phyloP scores from a whole-genome alignment of 1,140 invertebrate genomes.

The Drosophila fuyamai region DNA sequence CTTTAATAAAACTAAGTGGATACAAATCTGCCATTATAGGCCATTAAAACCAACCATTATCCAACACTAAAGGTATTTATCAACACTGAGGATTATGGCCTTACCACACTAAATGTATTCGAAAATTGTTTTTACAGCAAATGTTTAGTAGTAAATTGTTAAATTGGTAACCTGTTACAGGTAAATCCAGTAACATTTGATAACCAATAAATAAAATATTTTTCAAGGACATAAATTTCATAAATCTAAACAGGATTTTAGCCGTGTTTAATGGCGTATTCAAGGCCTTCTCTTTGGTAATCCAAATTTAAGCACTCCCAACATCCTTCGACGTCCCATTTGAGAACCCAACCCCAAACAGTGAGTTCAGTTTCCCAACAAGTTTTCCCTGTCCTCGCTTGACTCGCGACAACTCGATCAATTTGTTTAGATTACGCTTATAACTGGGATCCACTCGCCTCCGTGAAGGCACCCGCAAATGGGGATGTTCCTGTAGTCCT shows the following conservation, averaged over 20 bases:
- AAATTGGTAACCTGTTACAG: too few species aligned
- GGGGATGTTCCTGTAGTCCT: not conserved
- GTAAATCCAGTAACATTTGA: not conserved
- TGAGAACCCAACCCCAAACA: not conserved
- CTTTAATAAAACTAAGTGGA: conserved; percentile 10
- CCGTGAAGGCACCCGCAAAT: not conserved
- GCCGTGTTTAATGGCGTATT: too few species aligned
- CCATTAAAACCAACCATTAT: not conserved
- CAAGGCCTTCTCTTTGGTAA: not conserved
- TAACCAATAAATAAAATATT: too few species aligned
- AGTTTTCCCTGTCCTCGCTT: conserved; percentile 18
- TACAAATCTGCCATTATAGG: conserved; percentile 6
- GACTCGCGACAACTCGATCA: conserved; percentile 63
- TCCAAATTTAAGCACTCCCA: not conserved
- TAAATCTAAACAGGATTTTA: not conserved
- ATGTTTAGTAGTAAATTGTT: not conserved
- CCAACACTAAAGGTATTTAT: not conserved
- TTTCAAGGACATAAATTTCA: too few species aligned
- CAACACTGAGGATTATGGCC: not conserved
- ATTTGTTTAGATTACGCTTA: conserved; percentile 65
- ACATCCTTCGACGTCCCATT: too few species aligned
- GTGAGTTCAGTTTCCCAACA: conserved; percentile 8
- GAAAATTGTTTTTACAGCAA: too few species aligned
- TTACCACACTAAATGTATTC: not conserved
- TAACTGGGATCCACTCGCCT: conserved; percentile 8